Conservation (phyloP, 64 coral and sea anemone genomes). For the Cladopsammia gracilis region DNA sequence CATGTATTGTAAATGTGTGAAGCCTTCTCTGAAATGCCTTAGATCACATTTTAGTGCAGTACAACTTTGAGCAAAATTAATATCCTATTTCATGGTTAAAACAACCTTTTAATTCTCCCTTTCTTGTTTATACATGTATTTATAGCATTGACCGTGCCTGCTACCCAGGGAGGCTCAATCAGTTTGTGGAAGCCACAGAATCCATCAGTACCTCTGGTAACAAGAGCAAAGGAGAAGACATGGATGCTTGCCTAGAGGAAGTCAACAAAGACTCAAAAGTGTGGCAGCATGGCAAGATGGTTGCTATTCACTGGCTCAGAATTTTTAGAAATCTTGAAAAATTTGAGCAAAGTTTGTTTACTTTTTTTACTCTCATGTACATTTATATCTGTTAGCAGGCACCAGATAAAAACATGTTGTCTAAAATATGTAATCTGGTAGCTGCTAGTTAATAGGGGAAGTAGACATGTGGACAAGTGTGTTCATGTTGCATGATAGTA, state of each 20-base stretch:
- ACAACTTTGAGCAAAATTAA: background rate
- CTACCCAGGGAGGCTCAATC: conserved; percentile 14
- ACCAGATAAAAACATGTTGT: background rate
- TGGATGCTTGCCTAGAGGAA: conserved; percentile 55
- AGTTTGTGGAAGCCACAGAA: conserved; percentile 36
- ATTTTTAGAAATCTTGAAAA: conserved; percentile 54
- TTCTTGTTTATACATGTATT: background rate
- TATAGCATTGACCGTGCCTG: conserved; percentile 14
- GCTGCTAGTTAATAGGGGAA: background rate
- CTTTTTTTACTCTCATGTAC: background rate
- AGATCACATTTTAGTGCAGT: background rate
- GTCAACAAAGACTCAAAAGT: conserved; percentile 56
- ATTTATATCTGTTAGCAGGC: background rate
- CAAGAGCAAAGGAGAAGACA: conserved; percentile 43
- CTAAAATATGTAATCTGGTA: background rate
- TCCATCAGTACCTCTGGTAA: conserved; percentile 48
- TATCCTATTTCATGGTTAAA: background rate
- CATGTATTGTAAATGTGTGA: background rate
- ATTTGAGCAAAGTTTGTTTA: conserved; percentile 41
- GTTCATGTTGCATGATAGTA: background rate
- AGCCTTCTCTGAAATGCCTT: background rate
- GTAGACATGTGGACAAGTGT: background rate
- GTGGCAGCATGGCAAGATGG: conserved; percentile 61
- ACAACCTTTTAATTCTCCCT: background rate
- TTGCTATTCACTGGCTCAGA: conserved; percentile 47